Conservation (phyloP, 2,113 vertebrate genomes). For the Lepus americanus region DNA sequence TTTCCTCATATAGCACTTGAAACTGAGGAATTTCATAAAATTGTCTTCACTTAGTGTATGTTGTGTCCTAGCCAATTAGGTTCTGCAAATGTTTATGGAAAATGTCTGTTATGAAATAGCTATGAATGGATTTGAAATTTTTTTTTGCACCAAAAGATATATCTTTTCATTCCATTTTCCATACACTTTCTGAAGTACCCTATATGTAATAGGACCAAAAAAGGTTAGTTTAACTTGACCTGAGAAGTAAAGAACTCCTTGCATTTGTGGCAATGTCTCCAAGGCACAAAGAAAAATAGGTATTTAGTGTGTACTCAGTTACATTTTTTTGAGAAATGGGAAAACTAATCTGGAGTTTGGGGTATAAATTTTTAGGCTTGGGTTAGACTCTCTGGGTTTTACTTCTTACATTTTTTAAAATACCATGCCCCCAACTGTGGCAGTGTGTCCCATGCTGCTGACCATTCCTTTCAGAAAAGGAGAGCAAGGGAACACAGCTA, state of each 20-base stretch:
- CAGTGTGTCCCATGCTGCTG: conserved; percentile 36
- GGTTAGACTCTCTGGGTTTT: conserved; percentile 41
- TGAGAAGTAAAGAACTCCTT: conserved; percentile 34
- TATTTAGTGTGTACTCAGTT: conserved; percentile 7
- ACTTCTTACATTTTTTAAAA: conserved; percentile 56
- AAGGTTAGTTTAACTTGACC: conserved; percentile 7
- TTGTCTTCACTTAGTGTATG: conserved; percentile 4
- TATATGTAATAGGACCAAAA: not conserved
- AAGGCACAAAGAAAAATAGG: not conserved
- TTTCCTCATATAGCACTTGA: not conserved
- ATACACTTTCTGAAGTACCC: too few relatives aligned
- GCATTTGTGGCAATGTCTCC: not conserved
- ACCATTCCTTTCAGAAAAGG: conserved; percentile 47
- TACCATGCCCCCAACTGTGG: conserved; percentile 45
- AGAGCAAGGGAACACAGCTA: not conserved
- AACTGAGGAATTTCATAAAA: conserved; percentile 2
- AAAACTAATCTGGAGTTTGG: conserved; percentile 47
- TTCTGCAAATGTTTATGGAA: too few relatives aligned
- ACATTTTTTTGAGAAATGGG: conserved; percentile 68
- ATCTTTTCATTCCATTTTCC: too few relatives aligned
- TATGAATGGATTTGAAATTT: too few relatives aligned
- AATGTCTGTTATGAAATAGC: too few relatives aligned
- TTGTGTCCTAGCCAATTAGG: not conserved
- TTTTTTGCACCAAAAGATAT: too few relatives aligned
- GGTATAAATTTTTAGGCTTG: conserved; percentile 69